A percentile compares a stretch with the other conserved stretches of the same genome.
These are phyloP conservation scores for Ligdia adustata DNA, from an alignment of 2,888 invertebrate genomes.

Conservation along the genomic window DNA sequence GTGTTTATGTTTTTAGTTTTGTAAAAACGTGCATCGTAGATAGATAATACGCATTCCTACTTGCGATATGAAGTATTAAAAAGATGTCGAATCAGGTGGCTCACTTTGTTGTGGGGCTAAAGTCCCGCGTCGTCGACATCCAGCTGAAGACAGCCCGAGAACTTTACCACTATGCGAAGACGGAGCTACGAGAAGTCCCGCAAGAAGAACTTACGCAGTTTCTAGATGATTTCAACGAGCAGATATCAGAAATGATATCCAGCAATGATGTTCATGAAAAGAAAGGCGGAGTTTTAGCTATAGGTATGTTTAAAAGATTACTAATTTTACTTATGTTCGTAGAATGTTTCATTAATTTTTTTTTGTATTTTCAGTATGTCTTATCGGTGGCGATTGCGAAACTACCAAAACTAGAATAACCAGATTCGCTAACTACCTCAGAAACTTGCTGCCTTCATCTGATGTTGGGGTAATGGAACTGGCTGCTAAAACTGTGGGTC, in stretches of 20 bases:
- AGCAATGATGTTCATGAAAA: conserved; percentile 96
- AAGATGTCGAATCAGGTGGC: conserved; percentile 85
- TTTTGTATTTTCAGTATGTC: conserved; percentile 87
- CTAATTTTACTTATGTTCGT: not conserved
- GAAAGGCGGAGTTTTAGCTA: conserved; percentile 97
- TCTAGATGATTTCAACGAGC: conserved; percentile 97
- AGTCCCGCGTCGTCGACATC: conserved; percentile 93
- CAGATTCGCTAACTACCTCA: conserved; percentile 95
- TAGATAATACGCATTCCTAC: conserved; percentile 13
- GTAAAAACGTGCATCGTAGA: conserved; percentile 28
- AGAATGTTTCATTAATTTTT: not conserved
- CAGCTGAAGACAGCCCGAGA: conserved; percentile 95
- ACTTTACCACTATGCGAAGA: conserved; percentile 94
- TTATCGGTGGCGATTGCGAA: conserved; percentile 96
- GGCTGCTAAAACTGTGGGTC: conserved; percentile 97
- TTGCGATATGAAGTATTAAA: conserved; percentile 41
- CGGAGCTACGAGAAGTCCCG: conserved; percentile 94
- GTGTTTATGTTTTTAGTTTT: conserved; percentile 47
- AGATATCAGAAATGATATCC: conserved; percentile 98
- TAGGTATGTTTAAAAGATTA: conserved; percentile 81
- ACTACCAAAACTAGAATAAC: conserved; percentile 95
- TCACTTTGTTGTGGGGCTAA: conserved; percentile 93
- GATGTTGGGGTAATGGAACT: conserved; percentile 98
- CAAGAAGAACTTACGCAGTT: conserved; percentile 95
- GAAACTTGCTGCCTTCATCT: conserved; percentile 94